A percentile compares a stretch with the other conserved stretches of the same genome.
Evolutionary conservation across 2,888 invertebrate species (phyloP).

Genomic region (Drosophila birchii): DNA sequence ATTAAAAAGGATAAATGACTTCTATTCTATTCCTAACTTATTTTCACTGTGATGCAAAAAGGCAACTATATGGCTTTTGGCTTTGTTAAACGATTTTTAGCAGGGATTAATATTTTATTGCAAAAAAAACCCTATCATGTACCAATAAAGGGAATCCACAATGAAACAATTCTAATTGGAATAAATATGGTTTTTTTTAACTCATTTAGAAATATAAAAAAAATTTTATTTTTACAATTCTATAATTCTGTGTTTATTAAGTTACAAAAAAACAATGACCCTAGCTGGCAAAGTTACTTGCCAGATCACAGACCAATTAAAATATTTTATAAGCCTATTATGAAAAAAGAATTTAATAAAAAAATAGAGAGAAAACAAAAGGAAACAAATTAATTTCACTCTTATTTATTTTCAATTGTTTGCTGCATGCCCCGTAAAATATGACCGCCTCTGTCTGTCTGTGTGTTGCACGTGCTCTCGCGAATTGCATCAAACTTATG

Average conservation of each 20-base stretch:
- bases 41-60: too few species aligned
- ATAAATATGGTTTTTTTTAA: background rate
- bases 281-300: background rate
- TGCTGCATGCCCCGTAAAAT: conserved; percentile 43
- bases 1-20: too few species aligned
- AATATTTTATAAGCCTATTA: conserved; percentile 76
- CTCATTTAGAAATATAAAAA: background rate
- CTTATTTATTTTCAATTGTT: conserved; percentile 55
- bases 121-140: background rate
- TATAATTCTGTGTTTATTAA: background rate
- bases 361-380: conserved; percentile 5
- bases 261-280: conserved; percentile 1
- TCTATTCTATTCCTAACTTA: too few species aligned
- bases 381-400: conserved; percentile 60
- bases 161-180: background rate
- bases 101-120: background rate
- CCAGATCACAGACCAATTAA: conserved; percentile 34
- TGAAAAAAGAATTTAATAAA: conserved; percentile 15
- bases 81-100: background rate
- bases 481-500: conserved; percentile 59
- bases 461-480: conserved; percentile 24
- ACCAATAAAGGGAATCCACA: background rate
- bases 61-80: too few species aligned
- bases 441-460: conserved; percentile 14
- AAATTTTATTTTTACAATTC: background rate